These are phyloP conservation scores for Cotesia chilonis DNA, from an alignment of 1,140 invertebrate genomes.

Conservation along the genomic window DNA sequence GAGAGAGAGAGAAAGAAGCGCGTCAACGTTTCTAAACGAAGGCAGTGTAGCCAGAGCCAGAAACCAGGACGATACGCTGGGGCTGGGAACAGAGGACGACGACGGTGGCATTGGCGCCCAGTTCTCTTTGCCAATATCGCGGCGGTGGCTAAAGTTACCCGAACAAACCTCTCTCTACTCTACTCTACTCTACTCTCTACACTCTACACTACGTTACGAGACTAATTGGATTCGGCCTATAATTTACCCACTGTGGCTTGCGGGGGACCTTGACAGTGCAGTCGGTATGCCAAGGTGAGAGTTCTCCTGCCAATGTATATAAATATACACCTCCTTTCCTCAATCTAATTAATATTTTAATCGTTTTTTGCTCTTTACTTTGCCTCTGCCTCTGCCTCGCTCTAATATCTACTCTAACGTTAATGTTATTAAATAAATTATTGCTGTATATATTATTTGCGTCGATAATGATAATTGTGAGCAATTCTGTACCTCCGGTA, in stretches of 20 bases:
- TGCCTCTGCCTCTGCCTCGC: too few relatives aligned
- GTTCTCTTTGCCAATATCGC: constrained; percentile 36
- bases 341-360: too few relatives aligned
- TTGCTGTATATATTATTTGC: too few relatives aligned
- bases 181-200: constrained; percentile 11
- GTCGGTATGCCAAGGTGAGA: constrained; percentile 25
- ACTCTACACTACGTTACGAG: constrained; percentile 26
- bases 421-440: too few relatives aligned
- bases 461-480: too few relatives aligned
- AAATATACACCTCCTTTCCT: background rate
- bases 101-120: constrained; percentile 4
- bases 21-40: constrained; percentile 17
- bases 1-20: background rate
- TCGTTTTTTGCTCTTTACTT: too few relatives aligned
- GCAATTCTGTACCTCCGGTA: too few relatives aligned
- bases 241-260: constrained; percentile 38
- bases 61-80: background rate
- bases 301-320: constrained; percentile 6
- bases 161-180: constrained; percentile 28
- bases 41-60: constrained; percentile 6
- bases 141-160: constrained; percentile 33
- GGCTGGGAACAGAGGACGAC: too few relatives aligned
- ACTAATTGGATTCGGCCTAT: constrained; percentile 39
- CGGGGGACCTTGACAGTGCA: constrained; percentile 35
- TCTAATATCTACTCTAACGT: too few relatives aligned